These are phyloP conservation scores for Psilanteris sp. DNA, from an alignment of 1,140 invertebrate genomes.

Conservation along the genomic window DNA sequence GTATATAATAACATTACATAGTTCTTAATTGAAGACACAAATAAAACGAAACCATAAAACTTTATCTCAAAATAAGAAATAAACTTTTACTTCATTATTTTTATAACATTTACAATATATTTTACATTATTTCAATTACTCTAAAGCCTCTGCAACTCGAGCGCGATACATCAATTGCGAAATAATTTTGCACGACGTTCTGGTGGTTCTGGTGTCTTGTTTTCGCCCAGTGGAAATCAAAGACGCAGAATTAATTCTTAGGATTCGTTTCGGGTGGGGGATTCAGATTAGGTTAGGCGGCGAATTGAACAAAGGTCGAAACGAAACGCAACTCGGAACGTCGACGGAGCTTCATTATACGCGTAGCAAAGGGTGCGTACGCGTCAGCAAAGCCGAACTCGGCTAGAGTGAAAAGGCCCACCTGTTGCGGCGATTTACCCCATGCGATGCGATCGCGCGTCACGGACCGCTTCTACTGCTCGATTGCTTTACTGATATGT, in stretches of 20 bases:
- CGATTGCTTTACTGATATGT: slow-evolving; percentile 60
- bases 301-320: slow-evolving; percentile 48
- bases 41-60: too few relatives aligned
- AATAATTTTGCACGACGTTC: too few relatives aligned
- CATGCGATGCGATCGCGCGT: slow-evolving; percentile 44
- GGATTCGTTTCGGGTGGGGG: slow-evolving; percentile 26
- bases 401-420: slow-evolving; percentile 67
- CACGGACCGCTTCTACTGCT: slow-evolving; percentile 41
- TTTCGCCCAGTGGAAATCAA: slow-evolving; percentile 37
- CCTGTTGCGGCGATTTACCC: slow-evolving; percentile 72
- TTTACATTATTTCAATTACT: too few relatives aligned
- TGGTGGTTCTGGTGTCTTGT: too few relatives aligned
- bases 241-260: slow-evolving; percentile 44
- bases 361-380: slow-evolving; percentile 53
- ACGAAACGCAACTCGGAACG: slow-evolving; percentile 27
- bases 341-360: slow-evolving; percentile 61
- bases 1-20: too few relatives aligned
- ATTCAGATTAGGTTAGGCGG: slow-evolving; percentile 43
- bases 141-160: too few relatives aligned
- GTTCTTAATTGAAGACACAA: too few relatives aligned
- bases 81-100: too few relatives aligned
- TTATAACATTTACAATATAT: too few relatives aligned
- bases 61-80: too few relatives aligned
- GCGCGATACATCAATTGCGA: too few relatives aligned
- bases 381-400: slow-evolving; percentile 47